Evolutionary conservation across 2,113 vertebrate genomes (phyloP).

Genomic region (Boulengeromyrus knoepffleri): DNA sequence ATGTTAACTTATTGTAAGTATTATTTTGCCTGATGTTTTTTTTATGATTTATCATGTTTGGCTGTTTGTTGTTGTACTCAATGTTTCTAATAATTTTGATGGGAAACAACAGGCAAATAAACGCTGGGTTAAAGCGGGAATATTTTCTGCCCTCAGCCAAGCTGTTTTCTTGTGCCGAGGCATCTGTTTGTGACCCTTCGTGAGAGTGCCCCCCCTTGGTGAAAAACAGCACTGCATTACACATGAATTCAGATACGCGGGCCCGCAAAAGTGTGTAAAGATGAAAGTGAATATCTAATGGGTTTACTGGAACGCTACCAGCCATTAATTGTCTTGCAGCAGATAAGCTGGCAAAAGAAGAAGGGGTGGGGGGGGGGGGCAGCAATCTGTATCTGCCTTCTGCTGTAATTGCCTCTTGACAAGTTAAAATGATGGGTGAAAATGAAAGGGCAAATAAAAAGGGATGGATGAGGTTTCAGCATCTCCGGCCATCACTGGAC

Average conservation of each 20-base stretch:
- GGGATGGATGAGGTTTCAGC: constrained; percentile 5
- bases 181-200: background rate
- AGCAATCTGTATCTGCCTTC: constrained; percentile 48
- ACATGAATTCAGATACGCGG: constrained; percentile 28
- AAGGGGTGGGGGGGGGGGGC: constrained; percentile 29
- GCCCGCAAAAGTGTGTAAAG: constrained; percentile 28
- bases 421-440: constrained; percentile 49
- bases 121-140: no score
- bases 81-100: background rate
- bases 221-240: constrained; percentile 40
- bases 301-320: constrained; percentile 61
- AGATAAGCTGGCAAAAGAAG: constrained; percentile 30
- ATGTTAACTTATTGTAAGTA: background rate
- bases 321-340: constrained; percentile 49
- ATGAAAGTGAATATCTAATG: constrained; percentile 45
- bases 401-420: constrained; percentile 48
- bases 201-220: background rate
- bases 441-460: constrained; percentile 42
- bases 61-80: background rate
- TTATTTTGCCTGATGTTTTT: background rate
- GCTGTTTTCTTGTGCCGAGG: constrained; percentile 33
- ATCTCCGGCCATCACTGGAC: background rate
- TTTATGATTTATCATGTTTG: background rate
- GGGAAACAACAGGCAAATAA: background rate
- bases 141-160: constrained; percentile 16